These are phyloP conservation scores for Tetranychus truncatus DNA, from an alignment of 2,888 invertebrate species.

Conservation along the genomic window DNA sequence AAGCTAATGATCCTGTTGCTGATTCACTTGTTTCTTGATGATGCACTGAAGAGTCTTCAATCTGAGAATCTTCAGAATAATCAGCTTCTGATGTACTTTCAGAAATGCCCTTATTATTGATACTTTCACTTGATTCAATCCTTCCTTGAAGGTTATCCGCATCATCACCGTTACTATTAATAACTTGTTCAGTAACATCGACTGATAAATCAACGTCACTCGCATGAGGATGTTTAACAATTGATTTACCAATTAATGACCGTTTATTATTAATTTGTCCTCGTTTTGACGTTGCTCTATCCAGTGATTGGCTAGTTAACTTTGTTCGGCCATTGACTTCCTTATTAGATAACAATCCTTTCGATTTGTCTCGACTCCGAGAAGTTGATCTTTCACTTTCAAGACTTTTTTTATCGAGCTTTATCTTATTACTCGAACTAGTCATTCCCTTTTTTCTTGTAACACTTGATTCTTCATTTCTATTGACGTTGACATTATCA, in stretches of 20 bases:
- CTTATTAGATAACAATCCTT: neutral
- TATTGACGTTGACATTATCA: neutral
- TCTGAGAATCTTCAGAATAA: conserved; percentile 3
- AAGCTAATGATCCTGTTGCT: neutral
- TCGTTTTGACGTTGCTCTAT: neutral
- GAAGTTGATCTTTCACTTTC: neutral
- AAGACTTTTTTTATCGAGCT: neutral
- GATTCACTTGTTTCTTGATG: neutral
- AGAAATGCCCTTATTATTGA: neutral
- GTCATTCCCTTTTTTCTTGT: neutral
- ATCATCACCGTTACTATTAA: neutral
- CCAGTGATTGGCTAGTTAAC: neutral
- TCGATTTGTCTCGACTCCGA: neutral
- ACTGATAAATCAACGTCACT: conserved; percentile 1
- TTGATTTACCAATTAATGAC: neutral
- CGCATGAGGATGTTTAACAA: neutral
- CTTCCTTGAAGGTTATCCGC: neutral
- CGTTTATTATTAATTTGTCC: neutral
- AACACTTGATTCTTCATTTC: neutral
- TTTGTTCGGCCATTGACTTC: neutral
- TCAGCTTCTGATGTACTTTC: conserved; percentile 8
- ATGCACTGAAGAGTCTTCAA: neutral
- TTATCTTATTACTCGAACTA: neutral
- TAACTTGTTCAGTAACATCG: neutral
- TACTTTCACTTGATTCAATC: conserved; percentile 8